Evolutionary conservation across 2,113 vertebrate genomes (phyloP).

Genomic region (Baryphthengus martii): DNA sequence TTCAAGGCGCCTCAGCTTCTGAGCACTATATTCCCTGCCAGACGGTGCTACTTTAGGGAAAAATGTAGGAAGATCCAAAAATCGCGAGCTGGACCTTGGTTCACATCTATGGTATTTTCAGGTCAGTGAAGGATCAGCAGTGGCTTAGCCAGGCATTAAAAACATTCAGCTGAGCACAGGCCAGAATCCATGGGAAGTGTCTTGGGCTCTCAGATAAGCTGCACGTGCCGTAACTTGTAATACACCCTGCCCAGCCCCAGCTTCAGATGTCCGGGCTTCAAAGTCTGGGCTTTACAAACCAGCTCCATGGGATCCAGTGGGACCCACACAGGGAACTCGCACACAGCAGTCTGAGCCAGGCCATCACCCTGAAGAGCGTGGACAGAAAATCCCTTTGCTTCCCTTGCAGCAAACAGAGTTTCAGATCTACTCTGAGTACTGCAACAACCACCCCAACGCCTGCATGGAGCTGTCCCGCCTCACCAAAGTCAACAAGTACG

Average conservation of each 20-base stretch:
- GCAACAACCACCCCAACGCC: slow-evolving; percentile 96
- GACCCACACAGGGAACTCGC: not conserved
- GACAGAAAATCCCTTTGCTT: not conserved
- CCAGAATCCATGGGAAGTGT: not conserved
- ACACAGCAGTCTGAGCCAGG: not conserved
- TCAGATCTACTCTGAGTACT: slow-evolving; percentile 98
- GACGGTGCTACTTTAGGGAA: not conserved
- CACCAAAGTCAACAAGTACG: slow-evolving; percentile 91
- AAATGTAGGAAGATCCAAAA: not conserved
- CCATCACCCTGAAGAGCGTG: accelerated
- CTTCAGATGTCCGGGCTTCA: not conserved
- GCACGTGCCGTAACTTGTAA: not conserved
- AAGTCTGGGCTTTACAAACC: not conserved
- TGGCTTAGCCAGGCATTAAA: not conserved
- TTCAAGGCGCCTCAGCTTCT: not conserved
- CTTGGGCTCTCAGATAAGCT: not conserved
- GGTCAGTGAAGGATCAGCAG: not conserved
- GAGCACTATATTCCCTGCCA: not conserved
- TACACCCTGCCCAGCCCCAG: not conserved
- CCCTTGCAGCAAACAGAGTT: slow-evolving; percentile 90
- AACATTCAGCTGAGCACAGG: not conserved
- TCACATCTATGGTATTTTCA: not conserved
- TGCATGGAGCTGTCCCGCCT: slow-evolving; percentile 90
- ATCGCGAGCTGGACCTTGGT: accelerated
- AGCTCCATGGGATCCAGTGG: not conserved